These are phyloP conservation scores for Lepus americanus DNA, from an alignment of 2,113 vertebrate genomes.

Conservation along the genomic window DNA sequence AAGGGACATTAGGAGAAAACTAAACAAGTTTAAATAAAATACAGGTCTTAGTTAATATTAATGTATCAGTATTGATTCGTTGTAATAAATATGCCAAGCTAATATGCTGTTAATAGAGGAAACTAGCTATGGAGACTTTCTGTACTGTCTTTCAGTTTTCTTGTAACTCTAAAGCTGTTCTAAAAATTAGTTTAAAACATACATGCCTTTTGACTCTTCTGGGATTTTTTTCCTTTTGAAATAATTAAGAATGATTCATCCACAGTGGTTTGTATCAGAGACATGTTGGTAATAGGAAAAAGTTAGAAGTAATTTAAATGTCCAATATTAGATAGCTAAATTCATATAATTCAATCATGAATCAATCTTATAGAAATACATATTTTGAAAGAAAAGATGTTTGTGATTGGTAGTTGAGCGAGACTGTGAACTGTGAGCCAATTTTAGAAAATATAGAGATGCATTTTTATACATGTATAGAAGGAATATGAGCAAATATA, in stretches of 20 bases:
- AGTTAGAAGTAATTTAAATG: neutral
- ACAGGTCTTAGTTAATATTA: neutral
- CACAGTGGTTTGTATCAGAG: neutral
- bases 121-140: neutral
- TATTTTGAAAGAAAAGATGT: slow-evolving; percentile 39
- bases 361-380: neutral
- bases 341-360: slow-evolving; percentile 2
- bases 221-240: slow-evolving; percentile 47
- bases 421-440: slow-evolving; percentile 24
- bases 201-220: slow-evolving; percentile 24
- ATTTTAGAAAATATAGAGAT: neutral
- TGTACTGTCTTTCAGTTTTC: neutral
- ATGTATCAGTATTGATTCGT: too few species aligned
- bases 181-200: neutral
- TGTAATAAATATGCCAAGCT: neutral
- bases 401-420: slow-evolving; percentile 28
- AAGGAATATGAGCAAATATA: neutral
- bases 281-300: neutral
- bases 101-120: neutral
- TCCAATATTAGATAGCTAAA: neutral
- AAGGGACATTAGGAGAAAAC: neutral
- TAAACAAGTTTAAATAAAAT: neutral
- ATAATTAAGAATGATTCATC: slow-evolving; percentile 52
- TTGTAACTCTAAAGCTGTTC: slow-evolving; percentile 33
- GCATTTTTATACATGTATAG: slow-evolving; percentile 7